Conservation (phyloP, 2,797 vertebrate genomes). For the Falco columbarius region DNA sequence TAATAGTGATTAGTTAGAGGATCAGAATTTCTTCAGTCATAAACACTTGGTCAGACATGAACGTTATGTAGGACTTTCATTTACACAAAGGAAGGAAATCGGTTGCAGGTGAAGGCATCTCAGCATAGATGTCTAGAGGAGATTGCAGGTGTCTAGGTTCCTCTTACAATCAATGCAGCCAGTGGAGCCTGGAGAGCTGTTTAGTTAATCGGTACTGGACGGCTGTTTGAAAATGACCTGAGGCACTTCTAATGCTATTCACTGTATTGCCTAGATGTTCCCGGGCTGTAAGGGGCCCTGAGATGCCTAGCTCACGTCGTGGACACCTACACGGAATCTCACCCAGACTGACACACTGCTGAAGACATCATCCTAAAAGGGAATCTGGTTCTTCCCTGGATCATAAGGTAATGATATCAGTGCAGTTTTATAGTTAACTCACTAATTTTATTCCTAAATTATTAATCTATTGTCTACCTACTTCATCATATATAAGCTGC, state of each 20-base stretch:
- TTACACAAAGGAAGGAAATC: not conserved
- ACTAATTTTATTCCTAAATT: not conserved
- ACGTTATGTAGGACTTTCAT: not conserved
- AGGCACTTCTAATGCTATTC: not conserved
- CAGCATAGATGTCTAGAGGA: not conserved
- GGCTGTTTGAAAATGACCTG: not conserved
- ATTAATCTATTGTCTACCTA: not conserved
- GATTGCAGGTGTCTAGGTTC: not conserved
- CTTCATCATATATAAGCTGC: not conserved
- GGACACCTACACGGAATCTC: not conserved
- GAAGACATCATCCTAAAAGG: not conserved
- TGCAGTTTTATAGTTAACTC: not conserved
- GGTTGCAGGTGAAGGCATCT: not conserved
- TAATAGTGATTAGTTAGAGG: not conserved
- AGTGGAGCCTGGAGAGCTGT: not conserved
- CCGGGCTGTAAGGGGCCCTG: not conserved
- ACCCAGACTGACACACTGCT: not conserved
- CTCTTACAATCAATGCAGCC: not conserved
- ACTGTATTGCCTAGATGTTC: not conserved
- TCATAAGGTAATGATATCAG: not conserved
- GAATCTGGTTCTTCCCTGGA: not conserved
- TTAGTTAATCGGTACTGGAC: not conserved
- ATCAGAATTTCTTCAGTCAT: not conserved
- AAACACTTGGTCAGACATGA: not conserved
- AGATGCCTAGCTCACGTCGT: not conserved